Percentiles rank a stretch among this genome's conserved stretches.
These are phyloP conservation scores for Eulemur macaco DNA, from an alignment of 2,113 vertebrate species.

Conservation along the genomic window DNA sequence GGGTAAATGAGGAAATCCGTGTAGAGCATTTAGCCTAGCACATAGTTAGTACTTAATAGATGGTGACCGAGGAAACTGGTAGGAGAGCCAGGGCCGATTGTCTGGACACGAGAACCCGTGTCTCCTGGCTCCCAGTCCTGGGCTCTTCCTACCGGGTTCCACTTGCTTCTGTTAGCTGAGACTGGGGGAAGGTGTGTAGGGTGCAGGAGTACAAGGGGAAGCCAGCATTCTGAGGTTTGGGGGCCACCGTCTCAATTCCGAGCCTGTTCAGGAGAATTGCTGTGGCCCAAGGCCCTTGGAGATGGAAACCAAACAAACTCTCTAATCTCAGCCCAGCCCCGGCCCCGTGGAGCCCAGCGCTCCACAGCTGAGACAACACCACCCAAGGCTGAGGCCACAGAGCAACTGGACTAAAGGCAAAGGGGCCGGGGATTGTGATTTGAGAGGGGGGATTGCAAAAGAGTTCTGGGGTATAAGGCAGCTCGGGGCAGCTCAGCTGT, in stretches of 20 bases:
- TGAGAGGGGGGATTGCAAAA: neutral
- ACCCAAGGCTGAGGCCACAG: conserved; percentile 44
- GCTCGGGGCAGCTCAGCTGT: neutral
- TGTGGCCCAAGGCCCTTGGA: conserved; percentile 57
- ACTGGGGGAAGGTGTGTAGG: neutral
- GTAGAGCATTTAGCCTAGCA: neutral
- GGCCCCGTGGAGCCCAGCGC: conserved; percentile 36
- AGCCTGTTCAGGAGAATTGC: neutral
- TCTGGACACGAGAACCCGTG: rapidly evolving
- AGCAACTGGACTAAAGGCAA: conserved; percentile 40
- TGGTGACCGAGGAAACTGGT: neutral
- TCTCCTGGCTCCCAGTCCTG: neutral
- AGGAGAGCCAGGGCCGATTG: neutral
- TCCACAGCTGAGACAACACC: conserved; percentile 79
- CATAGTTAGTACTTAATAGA: neutral
- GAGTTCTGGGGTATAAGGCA: neutral
- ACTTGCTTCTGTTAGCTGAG: neutral
- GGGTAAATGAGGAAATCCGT: neutral
- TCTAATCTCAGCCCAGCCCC: conserved; percentile 42
- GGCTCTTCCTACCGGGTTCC: neutral
- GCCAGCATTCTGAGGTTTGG: neutral
- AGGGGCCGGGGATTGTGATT: neutral
- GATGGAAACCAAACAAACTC: conserved; percentile 74
- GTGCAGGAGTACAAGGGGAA: too few relatives aligned
- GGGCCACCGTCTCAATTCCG: neutral